Evolutionary conservation across 1,140 invertebrate species (phyloP).

Genomic region (Maniola jurtina): DNA sequence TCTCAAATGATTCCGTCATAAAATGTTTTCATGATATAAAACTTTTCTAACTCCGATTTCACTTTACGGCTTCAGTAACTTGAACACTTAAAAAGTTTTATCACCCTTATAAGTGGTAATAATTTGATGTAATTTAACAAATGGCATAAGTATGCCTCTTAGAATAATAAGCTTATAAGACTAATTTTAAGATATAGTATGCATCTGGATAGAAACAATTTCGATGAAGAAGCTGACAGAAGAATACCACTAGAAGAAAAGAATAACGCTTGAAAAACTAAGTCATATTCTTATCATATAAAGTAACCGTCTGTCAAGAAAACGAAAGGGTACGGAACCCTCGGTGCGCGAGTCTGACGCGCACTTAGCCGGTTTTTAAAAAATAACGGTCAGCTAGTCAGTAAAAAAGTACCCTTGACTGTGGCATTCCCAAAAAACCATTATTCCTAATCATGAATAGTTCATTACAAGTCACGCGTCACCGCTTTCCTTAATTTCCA

Average conservation of each 20-base stretch:
- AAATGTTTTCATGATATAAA: slow-evolving; percentile 10
- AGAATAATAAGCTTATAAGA: background rate
- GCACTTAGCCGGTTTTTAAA: too few relatives aligned
- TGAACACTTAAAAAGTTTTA: slow-evolving; percentile 3
- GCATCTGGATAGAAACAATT: too few relatives aligned
- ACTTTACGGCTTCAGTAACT: slow-evolving; percentile 7
- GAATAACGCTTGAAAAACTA: too few relatives aligned
- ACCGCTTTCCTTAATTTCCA: slow-evolving; percentile 1
- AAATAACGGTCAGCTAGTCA: background rate
- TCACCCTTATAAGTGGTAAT: background rate
- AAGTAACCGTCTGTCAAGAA: too few relatives aligned
- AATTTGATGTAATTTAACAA: background rate
- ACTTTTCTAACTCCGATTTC: slow-evolving; percentile 11
- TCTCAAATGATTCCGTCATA: slow-evolving; percentile 3
- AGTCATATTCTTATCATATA: too few relatives aligned
- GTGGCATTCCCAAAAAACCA: background rate
- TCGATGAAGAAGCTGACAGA: too few relatives aligned
- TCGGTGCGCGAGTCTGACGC: too few relatives aligned
- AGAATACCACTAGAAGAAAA: too few relatives aligned
- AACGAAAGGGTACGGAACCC: too few relatives aligned
- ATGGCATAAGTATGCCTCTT: background rate
- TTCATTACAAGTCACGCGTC: background rate
- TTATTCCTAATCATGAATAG: slow-evolving; percentile 3
- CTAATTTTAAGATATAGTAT: too few relatives aligned
- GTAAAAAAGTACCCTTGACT: background rate